Evolutionary conservation across 2,888 invertebrate genomes (phyloP).

Genomic region (Dorcus parallelipipedus): DNA sequence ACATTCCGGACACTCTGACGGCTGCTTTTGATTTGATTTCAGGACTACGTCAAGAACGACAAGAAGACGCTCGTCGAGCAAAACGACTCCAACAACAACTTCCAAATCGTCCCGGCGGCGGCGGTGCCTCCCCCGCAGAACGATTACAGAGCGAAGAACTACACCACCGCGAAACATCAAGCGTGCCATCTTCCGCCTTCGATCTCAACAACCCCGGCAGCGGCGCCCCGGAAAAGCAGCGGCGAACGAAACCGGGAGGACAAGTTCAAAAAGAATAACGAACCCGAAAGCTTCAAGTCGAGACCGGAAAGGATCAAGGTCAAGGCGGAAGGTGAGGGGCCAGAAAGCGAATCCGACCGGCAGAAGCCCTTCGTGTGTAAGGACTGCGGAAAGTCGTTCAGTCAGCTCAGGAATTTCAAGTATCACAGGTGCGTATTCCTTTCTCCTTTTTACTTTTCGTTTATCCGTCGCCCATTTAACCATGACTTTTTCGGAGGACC

Average conservation of each 20-base stretch:
- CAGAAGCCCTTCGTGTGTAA: conserved; percentile 65
- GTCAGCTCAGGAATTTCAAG: conserved; percentile 79
- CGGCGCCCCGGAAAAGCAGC: not conserved
- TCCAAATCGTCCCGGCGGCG: conserved; percentile 21
- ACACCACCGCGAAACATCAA: not conserved
- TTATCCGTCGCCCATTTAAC: too few species aligned
- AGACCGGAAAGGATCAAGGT: not conserved
- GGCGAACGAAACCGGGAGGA: not conserved
- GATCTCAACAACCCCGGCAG: too few species aligned
- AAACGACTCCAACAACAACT: conserved; percentile 41
- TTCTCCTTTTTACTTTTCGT: not conserved
- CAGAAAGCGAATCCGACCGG: conserved; percentile 20
- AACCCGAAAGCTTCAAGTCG: too few species aligned
- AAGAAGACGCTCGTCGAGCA: conserved; percentile 17
- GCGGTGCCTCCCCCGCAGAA: conserved; percentile 10
- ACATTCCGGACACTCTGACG: too few species aligned
- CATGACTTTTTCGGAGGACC: too few species aligned
- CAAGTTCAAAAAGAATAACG: too few species aligned
- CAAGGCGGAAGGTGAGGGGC: not conserved
- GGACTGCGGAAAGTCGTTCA: conserved; percentile 78
- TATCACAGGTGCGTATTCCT: conserved; percentile 58
- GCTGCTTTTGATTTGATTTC: too few species aligned
- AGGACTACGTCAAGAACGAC: too few species aligned
- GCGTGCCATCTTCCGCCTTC: too few species aligned
- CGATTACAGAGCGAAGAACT: not conserved